Conservation (phyloP, 2,888 invertebrate genomes). For the Ecdyonurus torrentis region DNA sequence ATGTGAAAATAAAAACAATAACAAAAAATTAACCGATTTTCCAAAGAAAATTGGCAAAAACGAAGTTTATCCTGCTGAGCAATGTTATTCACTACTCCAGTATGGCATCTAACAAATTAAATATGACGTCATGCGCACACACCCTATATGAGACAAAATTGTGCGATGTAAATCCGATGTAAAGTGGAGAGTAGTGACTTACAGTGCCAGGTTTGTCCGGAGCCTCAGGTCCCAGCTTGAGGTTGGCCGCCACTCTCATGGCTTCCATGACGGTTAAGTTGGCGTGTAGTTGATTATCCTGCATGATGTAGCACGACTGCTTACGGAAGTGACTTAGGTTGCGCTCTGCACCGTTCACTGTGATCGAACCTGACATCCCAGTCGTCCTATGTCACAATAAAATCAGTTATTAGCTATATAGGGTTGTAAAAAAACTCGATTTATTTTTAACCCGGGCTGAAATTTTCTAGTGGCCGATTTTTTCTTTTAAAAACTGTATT, state of each 20-base stretch:
- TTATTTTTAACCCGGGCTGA: too few species aligned
- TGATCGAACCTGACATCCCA: slow-evolving; percentile 65
- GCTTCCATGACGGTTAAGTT: slow-evolving; percentile 89
- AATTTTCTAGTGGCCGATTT: neutral
- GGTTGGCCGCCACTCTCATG: slow-evolving; percentile 80
- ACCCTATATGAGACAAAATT: too few species aligned
- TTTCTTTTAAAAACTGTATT: neutral
- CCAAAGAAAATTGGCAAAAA: too few species aligned
- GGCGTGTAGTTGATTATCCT: slow-evolving; percentile 80
- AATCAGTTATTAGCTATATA: slow-evolving; percentile 3
- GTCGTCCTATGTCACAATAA: slow-evolving; percentile 42
- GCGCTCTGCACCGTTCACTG: slow-evolving; percentile 69
- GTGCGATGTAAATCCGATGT: too few species aligned
- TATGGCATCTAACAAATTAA: too few species aligned
- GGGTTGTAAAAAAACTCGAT: too few species aligned
- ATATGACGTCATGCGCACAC: too few species aligned
- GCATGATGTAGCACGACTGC: slow-evolving; percentile 92
- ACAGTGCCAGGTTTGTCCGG: slow-evolving; percentile 68
- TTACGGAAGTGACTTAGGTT: slow-evolving; percentile 77
- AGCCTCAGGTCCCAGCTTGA: slow-evolving; percentile 63
- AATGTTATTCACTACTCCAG: too few species aligned
- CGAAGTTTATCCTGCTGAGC: too few species aligned
- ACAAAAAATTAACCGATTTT: too few species aligned
- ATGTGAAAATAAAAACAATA: too few species aligned
- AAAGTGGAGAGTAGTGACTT: too few species aligned